Percentiles rank a stretch among this genome's conserved stretches.
phyloP scores from a whole-genome alignment of 2,797 vertebrate species.

The Silurus aristotelis region DNA sequence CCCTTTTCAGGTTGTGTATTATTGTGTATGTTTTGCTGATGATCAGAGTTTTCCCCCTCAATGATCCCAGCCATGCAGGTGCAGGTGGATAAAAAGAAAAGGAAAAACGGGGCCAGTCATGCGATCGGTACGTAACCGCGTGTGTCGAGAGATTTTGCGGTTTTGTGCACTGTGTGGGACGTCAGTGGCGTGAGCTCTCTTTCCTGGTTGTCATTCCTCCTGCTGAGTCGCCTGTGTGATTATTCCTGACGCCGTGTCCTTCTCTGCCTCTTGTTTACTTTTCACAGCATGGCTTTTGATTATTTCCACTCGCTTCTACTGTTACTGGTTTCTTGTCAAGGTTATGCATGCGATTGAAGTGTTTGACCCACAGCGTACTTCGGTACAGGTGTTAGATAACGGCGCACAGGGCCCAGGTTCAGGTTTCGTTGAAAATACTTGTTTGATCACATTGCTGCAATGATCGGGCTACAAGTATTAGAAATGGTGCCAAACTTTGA shows the following conservation, averaged over 20 bases:
- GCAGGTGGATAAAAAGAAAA: conserved; percentile 55
- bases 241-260: conserved; percentile 23
- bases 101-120: conserved; percentile 47
- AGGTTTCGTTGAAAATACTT: conserved; percentile 22
- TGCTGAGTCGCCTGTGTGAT: conserved; percentile 17
- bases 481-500: not conserved
- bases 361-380: conserved; percentile 22
- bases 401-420: not conserved
- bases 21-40: conserved; percentile 33
- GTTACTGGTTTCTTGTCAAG: conserved; percentile 25
- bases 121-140: conserved; percentile 53
- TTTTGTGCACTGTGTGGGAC: conserved; percentile 38
- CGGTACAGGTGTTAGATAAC: conserved; percentile 26
- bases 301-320: conserved; percentile 28
- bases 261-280: conserved; percentile 50
- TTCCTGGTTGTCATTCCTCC: conserved; percentile 21
- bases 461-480: too few species aligned
- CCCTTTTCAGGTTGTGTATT: not conserved
- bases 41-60: conserved; percentile 46
- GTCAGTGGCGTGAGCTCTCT: conserved; percentile 35
- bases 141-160: conserved; percentile 27
- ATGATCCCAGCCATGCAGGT: conserved; percentile 53
- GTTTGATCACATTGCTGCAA: not conserved
- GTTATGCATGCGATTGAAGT: conserved; percentile 46
- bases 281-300: conserved; percentile 53